Conservation (phyloP, 2,113 vertebrate species). For the Chroicocephalus ridibundus region DNA sequence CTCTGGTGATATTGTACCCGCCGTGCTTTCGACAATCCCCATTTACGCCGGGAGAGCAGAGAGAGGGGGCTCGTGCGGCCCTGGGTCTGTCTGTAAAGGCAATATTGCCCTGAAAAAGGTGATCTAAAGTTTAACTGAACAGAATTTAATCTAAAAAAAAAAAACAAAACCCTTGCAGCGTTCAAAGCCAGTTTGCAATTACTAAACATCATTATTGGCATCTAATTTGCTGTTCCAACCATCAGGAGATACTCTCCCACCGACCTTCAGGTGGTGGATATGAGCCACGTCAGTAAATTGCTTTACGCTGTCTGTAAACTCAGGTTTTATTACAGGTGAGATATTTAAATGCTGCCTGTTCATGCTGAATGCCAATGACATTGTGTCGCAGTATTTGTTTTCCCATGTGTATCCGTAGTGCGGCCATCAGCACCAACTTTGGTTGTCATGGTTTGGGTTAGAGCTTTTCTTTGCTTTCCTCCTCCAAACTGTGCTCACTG, state of each 20-base stretch:
- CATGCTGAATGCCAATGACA: not conserved
- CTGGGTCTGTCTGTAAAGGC: not conserved
- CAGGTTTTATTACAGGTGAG: not conserved
- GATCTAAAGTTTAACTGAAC: not conserved
- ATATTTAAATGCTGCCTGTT: not conserved
- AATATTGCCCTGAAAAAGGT: not conserved
- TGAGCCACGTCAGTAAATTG: fast-evolving
- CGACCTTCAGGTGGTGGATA: fast-evolving
- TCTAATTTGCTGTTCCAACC: not conserved
- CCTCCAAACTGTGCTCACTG: not conserved
- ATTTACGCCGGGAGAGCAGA: not conserved
- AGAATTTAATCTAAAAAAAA: not conserved
- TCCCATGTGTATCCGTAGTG: not conserved
- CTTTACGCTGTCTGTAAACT: not conserved
- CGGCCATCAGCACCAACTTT: not conserved
- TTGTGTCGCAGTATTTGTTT: not conserved
- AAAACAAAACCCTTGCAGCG: not conserved
- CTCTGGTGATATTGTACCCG: not conserved
- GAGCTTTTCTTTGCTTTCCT: not conserved
- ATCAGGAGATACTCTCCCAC: not conserved
- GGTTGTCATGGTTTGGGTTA: not conserved
- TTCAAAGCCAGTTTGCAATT: not conserved
- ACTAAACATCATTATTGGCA: not conserved
- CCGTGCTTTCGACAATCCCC: not conserved
- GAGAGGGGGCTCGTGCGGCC: not conserved